Base-by-base conservation (phyloP, 1,140 invertebrate species). In the Hyles vespertilio region DNA sequence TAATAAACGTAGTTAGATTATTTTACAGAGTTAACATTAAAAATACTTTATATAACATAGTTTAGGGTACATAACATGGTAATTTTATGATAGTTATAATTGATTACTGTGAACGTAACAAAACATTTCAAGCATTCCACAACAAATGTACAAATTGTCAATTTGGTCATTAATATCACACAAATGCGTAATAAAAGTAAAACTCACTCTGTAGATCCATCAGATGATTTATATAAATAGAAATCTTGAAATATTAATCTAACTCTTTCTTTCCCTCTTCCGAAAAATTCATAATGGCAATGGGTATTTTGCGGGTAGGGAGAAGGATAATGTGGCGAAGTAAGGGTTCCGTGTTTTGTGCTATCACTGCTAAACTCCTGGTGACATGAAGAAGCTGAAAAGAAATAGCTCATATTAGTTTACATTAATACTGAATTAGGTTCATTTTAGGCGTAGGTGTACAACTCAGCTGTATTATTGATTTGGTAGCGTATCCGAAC, bases 251-350 rank as follows among this genome's bases (percentile, higher is more conserved):
- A 89, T 67, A 85, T 70, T 69, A 87, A 65, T 80, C 86, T 79
- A 65, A 87, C 74, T 74, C 95, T 90, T 87, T 97, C 95, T 61
- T 94, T 95, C 32, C 95, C 94, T 61, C 94, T 90, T 46, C 95
- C 96, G 72, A 94, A 93, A 77, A 97, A 97, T 65, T 96, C 95
- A 81, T 96, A 97, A 69, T 93, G 93, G 84, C 96, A 97, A 57
- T 93, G 92, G 3, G 94, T 93, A 65, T 93, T 92, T 2, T 92
- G 78, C 51, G 94, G 93, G 84, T 96, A 96, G 32, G 93, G 91
- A 64, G 92, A 90, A 40, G 95, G 94, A 80, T 93, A 95, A 70
- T 92, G 92, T 43, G 95, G 95, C 47, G 95, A 96, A 11, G 93
- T 92, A 56, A 97, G 92, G 2, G 93, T 92, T 6, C 96, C 96